Base-by-base conservation (phyloP, 92 coral and sea anemone genomes). In the Epizoanthus rinbou region DNA sequence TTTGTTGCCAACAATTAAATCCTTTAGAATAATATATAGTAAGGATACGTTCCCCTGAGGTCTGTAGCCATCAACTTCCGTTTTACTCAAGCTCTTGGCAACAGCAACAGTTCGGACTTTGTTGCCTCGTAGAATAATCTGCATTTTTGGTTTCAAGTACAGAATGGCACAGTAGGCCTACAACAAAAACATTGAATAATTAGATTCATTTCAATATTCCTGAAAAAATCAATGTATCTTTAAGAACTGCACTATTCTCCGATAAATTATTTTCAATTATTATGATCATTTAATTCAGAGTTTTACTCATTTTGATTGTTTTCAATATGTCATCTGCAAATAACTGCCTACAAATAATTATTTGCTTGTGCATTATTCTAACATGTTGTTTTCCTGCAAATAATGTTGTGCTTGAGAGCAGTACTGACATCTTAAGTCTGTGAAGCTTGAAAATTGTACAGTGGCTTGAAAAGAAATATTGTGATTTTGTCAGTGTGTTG, bases 141-240 rank as follows among this genome's bases (percentile, higher is more conserved):
- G 98, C 98, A 95, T 95, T 67, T 90, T 91, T 17, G 98, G 98
- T 64, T 90, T 90, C 31, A 95, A 80, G 90, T 95, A 95, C 54
- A 95, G 80, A 84, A 95, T 95, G 14, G 98, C 94, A 90, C 98
- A 93, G 78, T 95, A 95, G 3, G 98, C 98, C 98, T 95, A 83
- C 37, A 79, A 67, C 75, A 2, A 4, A 57, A 75, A 53, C 15
- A 73, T 3, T 23, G 47, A 62, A 33, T 18, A 71, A 6, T 14
- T 10, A 60, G 8, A 13, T n/a, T n/a, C 0, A 37, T 37, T 37
- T 4, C 66, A 10, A 43, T 63, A 41, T 22, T 33, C 6, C 28
- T 65, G 25, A 37, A 18, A 15, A 78, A 15, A 18, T 13, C 59
- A 54, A 58, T 4, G 6, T 9, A 25, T 4, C 28, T 59, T 7